Evolutionary conservation across 2,888 invertebrate genomes (phyloP), one percentile per base, ranked within the genome.

Genomic region (Luffia ferchaultella): DNA sequence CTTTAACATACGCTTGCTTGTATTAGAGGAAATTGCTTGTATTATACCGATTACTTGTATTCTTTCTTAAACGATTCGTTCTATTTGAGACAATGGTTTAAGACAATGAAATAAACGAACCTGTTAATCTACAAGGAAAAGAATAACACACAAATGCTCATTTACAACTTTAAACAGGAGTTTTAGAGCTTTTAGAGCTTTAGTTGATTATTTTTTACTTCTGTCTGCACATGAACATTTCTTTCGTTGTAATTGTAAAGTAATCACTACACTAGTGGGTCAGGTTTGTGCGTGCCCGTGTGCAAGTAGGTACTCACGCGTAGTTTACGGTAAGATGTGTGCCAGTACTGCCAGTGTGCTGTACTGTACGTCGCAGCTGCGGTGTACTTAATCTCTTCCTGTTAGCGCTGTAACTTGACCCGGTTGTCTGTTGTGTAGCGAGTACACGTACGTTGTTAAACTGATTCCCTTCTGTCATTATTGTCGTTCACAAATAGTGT

Each of bases 341-440:
- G 30, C 30, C 30, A 30, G 30, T 12, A 12, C 12, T 3, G 30
- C 30, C 30, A 30, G 30, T 30, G 30, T 30, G 30, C 30, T 30
- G 30, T 12, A 12, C 30, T 30, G 30, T 12, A 30, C 30, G 12
- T 30, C 30, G 30, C 30, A 30, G 30, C 30, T 30, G 30, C 57
- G 63, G 63, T 68, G 78, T 79, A 75, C 76, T 75, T 75, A 78
- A 82, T 80, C 77, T 78, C 60, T 58, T 61, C 57, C 63, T 67
- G 64, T 65, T 65, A 68, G 63, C 30, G 30, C 30, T 49, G 49
- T 42, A n/a, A 16, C 19, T 7, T 20, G 50, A 49, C 16, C 19
- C 18, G 2, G 16, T 18, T 42, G 42, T 59, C 60, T 59, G 54
- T 52, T 58, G 57, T 56, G 57, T 51, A 56, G 54, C 57, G 60